Base-by-base conservation (phyloP, 2,113 vertebrate genomes). In the Mustela nigripes region DNA sequence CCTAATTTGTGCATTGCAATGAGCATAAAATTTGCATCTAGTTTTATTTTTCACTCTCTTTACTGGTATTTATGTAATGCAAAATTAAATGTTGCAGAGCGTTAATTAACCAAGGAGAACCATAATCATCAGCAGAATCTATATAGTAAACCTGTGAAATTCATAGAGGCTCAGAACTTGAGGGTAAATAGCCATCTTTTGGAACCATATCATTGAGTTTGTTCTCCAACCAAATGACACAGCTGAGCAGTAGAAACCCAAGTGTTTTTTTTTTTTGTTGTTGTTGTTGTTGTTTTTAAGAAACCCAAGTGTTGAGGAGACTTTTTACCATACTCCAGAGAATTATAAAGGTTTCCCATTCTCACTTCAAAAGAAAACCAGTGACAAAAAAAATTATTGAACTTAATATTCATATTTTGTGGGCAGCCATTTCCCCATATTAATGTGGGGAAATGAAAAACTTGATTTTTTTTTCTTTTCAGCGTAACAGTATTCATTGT, bases 21-120 rank as follows among this genome's bases (percentile, higher is more conserved):
- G 7, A 98, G 58, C 97, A 86, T 94, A 98, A 95, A 80, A 97
- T 98, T 97, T 98, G 76, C 48, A 92, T 96, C 96, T 97, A 97
- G 86, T 89, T 98, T 91, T 91, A 89, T 76, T 97, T 98, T 93
- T 83, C 24, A 79, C 18, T 94, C 82, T 95, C 83, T 92, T 91
- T 94, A 45, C 96, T 95, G 91, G 73, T 95, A 86, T 96, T 98
- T 97, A 89, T 95, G 26, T 94, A 97, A 56, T 56, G 56, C 82
- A 96, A 67, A 97, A 98, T 96, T 98, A 96, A 97, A 96, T 98
- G 94, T 96, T 96, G 74, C 80, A 33, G 89, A 96, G 86, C 0
- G 2, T 97, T 98, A 97, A 96, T 98, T 97, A 98, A 96, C 91
- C 83, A 96, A 96, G 83, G 26, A 96, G 93, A 97, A 78, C 69